Evolutionary conservation across 1,140 invertebrate species (phyloP).

Genomic region (Brachionus koreanus): DNA sequence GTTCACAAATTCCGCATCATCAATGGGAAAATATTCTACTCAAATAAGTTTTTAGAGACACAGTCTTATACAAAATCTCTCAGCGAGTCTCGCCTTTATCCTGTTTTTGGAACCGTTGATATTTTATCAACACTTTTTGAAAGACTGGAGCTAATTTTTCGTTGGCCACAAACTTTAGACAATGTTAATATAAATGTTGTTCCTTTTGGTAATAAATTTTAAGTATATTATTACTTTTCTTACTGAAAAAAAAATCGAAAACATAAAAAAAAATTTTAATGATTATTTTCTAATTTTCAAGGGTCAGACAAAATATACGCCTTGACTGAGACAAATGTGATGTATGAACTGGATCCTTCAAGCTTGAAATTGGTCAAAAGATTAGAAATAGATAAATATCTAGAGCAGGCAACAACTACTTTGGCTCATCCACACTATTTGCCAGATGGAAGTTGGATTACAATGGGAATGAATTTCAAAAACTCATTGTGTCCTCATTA

Average conservation of each 20-base stretch:
- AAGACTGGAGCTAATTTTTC: neutral
- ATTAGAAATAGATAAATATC: neutral
- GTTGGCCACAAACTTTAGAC: neutral
- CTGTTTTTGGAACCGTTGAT: constrained; percentile 25
- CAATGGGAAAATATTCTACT: constrained; percentile 28
- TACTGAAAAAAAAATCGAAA: too few species aligned
- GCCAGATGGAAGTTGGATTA: constrained; percentile 37
- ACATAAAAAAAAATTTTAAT: too few species aligned
- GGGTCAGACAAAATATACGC: neutral
- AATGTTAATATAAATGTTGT: constrained; percentile 30
- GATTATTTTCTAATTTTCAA: too few species aligned
- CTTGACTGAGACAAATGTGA: constrained; percentile 9
- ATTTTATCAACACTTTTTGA: neutral
- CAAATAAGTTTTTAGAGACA: constrained; percentile 31
- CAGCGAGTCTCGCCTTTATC: neutral
- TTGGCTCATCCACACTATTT: constrained; percentile 24
- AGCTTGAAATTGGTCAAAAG: neutral
- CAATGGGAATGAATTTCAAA: constrained; percentile 28
- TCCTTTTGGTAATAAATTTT: neutral
- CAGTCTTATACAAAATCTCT: neutral
- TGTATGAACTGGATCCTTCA: constrained; percentile 12
- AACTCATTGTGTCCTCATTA: neutral
- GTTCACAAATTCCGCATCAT: constrained; percentile 68
- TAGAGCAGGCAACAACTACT: neutral
- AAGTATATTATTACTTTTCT: too few species aligned